These are phyloP conservation scores for Mnemiopsis leidyi DNA, from an alignment of 37 sponge, comb jelly and placozoan genomes.

Conservation along the genomic window DNA sequence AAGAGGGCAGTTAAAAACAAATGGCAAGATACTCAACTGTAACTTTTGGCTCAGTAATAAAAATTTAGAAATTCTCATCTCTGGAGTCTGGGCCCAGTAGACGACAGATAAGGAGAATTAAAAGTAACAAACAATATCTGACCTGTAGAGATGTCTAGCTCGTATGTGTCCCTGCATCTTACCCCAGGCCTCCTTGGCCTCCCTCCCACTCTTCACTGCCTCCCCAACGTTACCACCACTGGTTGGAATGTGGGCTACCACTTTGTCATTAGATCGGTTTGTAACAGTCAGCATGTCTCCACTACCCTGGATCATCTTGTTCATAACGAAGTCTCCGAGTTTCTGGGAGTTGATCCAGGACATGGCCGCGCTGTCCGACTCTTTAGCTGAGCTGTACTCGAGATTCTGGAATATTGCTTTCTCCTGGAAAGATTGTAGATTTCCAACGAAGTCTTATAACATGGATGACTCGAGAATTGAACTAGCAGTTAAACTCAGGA, in stretches of 20 bases:
- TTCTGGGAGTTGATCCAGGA: not conserved
- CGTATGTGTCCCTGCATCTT: conserved; percentile 1
- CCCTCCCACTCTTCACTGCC: not conserved
- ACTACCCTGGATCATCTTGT: not conserved
- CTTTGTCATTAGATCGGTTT: not conserved
- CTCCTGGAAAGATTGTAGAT: no score
- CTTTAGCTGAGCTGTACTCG: not conserved
- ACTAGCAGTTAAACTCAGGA: no score
- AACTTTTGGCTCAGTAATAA: no score
- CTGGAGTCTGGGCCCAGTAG: no score
- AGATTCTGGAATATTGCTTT: not conserved
- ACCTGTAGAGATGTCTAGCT: conserved; percentile 13
- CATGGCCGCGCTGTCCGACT: not conserved
- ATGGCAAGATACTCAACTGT: no score
- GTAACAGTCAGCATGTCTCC: not conserved
- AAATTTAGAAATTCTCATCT: no score
- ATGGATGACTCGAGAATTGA: no score
- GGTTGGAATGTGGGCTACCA: not conserved
- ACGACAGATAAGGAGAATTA: no score
- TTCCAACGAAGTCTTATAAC: no score
- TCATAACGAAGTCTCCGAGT: not conserved
- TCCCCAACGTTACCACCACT: not conserved
- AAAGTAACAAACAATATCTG: no score
- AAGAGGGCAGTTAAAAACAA: no score
- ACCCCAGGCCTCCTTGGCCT: not conserved